Conservation (phyloP, 2,113 vertebrate genomes). For the Cyrtonyx montezumae region DNA sequence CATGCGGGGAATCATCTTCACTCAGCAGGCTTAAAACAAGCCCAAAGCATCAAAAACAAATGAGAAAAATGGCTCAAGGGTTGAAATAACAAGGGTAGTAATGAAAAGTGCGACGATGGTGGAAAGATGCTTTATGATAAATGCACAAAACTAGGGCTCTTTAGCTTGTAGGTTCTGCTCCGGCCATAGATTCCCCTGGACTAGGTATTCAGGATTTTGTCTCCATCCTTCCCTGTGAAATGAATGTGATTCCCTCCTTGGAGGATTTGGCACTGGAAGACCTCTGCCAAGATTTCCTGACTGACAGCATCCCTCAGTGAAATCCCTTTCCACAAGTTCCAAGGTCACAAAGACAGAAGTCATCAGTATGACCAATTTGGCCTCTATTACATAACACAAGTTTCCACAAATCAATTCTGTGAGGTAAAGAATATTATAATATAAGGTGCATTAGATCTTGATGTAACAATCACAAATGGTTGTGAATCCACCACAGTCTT, state of each 20-base stretch:
- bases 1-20: not conserved
- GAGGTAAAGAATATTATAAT: not conserved
- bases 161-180: not conserved
- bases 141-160: not conserved
- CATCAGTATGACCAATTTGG: not conserved
- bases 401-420: not conserved
- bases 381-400: not conserved
- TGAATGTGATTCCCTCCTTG: not conserved
- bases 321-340: not conserved
- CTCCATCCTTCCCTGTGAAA: not conserved
- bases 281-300: slow-evolving; percentile 55
- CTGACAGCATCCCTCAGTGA: not conserved
- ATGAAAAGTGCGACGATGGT: not conserved
- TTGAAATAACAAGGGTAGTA: not conserved
- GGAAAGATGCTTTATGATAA: not conserved
- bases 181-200: not conserved
- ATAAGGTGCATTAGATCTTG: not conserved
- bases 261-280: not conserved
- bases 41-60: not conserved
- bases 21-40: not conserved
- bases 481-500: not conserved
- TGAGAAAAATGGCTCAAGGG: not conserved
- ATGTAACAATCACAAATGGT: not conserved
- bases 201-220: not conserved
- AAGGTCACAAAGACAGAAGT: not conserved